Conservation (phyloP, 2,888 invertebrate genomes). For the Byasa hedistus region DNA sequence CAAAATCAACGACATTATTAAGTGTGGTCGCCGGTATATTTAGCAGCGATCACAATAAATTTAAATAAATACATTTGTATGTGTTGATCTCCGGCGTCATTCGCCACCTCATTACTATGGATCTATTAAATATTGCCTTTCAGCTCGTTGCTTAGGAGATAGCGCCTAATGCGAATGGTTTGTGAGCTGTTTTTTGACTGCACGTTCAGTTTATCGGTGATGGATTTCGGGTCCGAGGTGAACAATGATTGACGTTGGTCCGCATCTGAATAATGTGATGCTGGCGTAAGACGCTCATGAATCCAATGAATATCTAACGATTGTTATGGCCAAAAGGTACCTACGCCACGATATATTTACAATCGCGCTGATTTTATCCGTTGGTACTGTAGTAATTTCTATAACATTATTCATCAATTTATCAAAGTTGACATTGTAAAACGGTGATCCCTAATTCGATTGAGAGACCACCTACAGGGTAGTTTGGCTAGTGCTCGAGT, state of each 20-base stretch:
- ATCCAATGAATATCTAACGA: slow-evolving; percentile 59
- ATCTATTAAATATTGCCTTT: slow-evolving; percentile 57
- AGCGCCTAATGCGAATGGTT: not conserved
- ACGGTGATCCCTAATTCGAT: no score
- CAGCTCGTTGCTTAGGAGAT: slow-evolving; percentile 27
- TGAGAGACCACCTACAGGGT: no score
- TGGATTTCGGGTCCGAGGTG: slow-evolving; percentile 45
- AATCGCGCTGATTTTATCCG: slow-evolving; percentile 7
- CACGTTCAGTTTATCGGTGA: slow-evolving; percentile 31
- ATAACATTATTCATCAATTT: no score
- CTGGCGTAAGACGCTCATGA: slow-evolving; percentile 52
- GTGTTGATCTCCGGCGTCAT: slow-evolving; percentile 47
- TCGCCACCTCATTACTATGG: slow-evolving; percentile 61
- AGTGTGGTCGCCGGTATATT: slow-evolving; percentile 53
- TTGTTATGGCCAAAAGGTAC: slow-evolving; percentile 8
- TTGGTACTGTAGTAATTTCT: not conserved
- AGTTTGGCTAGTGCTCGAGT: no score
- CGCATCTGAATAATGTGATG: slow-evolving; percentile 49
- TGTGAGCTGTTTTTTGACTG: slow-evolving; percentile 12
- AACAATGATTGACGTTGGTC: slow-evolving; percentile 56
- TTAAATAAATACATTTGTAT: slow-evolving; percentile 61
- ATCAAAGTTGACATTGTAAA: no score
- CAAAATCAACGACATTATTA: slow-evolving; percentile 32
- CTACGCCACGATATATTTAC: not conserved
- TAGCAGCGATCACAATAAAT: slow-evolving; percentile 60